Conservation (phyloP, 1,140 invertebrate species). For the Lethrus apterus region DNA sequence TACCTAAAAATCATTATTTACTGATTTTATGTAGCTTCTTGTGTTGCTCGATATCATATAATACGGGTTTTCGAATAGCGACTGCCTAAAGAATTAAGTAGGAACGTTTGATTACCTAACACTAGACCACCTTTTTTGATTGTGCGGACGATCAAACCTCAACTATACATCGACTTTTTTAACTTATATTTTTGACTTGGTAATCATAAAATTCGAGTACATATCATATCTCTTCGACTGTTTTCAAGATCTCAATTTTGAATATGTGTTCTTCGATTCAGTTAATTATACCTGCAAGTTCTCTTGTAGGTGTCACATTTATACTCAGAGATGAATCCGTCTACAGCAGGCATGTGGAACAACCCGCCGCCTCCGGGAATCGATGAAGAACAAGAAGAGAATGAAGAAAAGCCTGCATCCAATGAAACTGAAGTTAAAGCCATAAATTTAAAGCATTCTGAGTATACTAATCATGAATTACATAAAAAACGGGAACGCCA, state of each 20-base stretch:
- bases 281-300: conserved; percentile 42
- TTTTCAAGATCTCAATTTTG: conserved; percentile 19
- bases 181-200: too few relatives aligned
- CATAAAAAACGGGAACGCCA: conserved; percentile 4
- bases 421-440: conserved; percentile 21
- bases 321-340: conserved; percentile 33
- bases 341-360: conserved; percentile 26
- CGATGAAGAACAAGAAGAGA: conserved; percentile 11
- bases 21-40: too few relatives aligned
- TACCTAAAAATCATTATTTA: too few relatives aligned
- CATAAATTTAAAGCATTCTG: conserved; percentile 32
- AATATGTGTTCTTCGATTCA: conserved; percentile 21
- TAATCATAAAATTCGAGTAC: too few relatives aligned
- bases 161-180: too few relatives aligned
- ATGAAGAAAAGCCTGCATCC: neutral
- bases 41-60: too few relatives aligned
- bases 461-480: conserved; percentile 28
- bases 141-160: too few relatives aligned
- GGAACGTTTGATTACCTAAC: too few relatives aligned
- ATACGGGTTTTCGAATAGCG: too few relatives aligned
- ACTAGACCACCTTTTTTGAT: too few relatives aligned
- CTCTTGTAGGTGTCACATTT: conserved; percentile 38
- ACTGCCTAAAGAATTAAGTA: too few relatives aligned
- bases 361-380: conserved; percentile 39
- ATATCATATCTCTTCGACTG: conserved; percentile 10